A percentile compares a stretch with the other conserved stretches of the same genome.
Conservation (phyloP, 2,888 invertebrate genomes). For the Apotomis capreana region DNA sequence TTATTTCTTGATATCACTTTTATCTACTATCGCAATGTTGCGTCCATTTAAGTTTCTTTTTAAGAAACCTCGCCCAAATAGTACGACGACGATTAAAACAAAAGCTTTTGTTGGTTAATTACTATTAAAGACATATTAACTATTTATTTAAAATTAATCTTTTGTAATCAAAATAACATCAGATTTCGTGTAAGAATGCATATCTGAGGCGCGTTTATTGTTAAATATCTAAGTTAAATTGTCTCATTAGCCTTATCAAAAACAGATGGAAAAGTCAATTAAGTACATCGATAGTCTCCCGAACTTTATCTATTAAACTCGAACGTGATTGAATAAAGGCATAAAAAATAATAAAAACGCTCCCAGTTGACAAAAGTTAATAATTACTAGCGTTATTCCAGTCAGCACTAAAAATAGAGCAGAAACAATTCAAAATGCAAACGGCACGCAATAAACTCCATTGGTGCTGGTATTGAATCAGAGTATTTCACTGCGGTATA, state of each 20-base stretch:
- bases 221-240: too few species aligned
- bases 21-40: too few species aligned
- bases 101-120: too few species aligned
- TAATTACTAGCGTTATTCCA: conserved; percentile 49
- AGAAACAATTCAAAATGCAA: conserved; percentile 50
- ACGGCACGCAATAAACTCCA: conserved; percentile 43
- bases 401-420: conserved; percentile 53
- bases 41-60: too few species aligned
- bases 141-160: too few species aligned
- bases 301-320: neutral
- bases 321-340: neutral
- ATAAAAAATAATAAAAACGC: conserved; percentile 6
- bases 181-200: too few species aligned
- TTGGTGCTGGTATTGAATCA: conserved; percentile 40
- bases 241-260: neutral
- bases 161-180: too few species aligned
- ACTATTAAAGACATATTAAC: too few species aligned
- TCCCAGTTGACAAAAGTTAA: conserved; percentile 19
- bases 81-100: too few species aligned
- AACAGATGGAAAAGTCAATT: neutral
- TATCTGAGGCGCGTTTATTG: too few species aligned
- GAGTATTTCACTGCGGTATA: conserved; percentile 43
- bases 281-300: neutral
- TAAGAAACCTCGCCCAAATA: too few species aligned
- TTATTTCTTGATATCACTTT: too few species aligned